Conservation (phyloP, 92 coral and sea anemone genomes). For the Palythoa heliodiscus region DNA sequence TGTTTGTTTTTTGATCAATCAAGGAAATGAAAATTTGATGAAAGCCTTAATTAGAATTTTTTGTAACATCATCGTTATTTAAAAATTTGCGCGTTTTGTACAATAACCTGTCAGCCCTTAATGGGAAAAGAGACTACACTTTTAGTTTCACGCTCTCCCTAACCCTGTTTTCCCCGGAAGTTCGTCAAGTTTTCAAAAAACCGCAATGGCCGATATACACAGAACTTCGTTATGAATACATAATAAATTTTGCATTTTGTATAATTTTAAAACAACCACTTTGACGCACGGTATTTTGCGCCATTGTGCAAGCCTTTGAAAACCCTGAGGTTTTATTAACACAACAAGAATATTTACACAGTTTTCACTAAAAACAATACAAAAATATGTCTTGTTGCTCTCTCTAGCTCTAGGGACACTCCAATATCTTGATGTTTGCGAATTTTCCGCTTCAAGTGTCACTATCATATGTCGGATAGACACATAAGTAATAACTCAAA, state of each 20-base stretch:
- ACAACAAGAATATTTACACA: background rate
- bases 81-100: background rate
- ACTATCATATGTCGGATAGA: background rate
- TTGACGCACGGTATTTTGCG: conserved; percentile 30
- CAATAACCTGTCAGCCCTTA: background rate
- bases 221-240: background rate
- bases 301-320: background rate
- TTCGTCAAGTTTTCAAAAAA: conserved; percentile 7
- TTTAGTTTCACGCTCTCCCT: background rate
- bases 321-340: background rate
- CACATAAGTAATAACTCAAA: no score
- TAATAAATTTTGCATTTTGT: conserved; percentile 8
- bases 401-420: conserved; percentile 9
- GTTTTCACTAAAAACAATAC: conserved; percentile 16
- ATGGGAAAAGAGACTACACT: background rate
- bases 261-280: conserved; percentile 2
- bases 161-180: background rate
- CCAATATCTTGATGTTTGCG: conserved; percentile 1
- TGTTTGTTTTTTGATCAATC: conserved; percentile 45
- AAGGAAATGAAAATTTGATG: conserved; percentile 35
- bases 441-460: conserved; percentile 3
- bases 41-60: conserved; percentile 24
- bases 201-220: background rate
- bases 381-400: conserved; percentile 9
- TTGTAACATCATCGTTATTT: background rate